Conservation (phyloP, 2,888 invertebrate genomes). For the Myopa tessellatipennis region DNA sequence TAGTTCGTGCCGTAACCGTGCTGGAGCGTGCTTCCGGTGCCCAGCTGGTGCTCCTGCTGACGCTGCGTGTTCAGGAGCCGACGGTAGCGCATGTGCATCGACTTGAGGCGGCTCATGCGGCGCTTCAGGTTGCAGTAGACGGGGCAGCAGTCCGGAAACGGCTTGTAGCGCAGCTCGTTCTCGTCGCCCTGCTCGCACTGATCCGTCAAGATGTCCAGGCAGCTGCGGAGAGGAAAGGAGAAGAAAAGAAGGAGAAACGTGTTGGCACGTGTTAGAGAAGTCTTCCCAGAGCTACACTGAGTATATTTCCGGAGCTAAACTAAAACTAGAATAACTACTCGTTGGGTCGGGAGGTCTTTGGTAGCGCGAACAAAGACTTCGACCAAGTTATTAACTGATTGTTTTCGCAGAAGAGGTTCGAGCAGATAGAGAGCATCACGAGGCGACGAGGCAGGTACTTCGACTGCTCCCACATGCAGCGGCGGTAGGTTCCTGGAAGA, state of each 20-base stretch:
- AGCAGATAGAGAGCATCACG: constrained; percentile 63
- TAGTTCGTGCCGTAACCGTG: constrained; percentile 43
- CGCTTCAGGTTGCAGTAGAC: constrained; percentile 66
- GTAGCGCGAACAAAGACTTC: constrained; percentile 68
- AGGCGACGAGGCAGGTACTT: constrained; percentile 64
- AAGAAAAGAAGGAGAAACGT: neutral
- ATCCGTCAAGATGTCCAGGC: constrained; percentile 64
- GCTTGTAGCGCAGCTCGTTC: constrained; percentile 66
- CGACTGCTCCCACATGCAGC: constrained; percentile 67
- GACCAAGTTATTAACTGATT: constrained; percentile 64
- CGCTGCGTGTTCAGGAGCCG: constrained; percentile 60
- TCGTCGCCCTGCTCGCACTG: constrained; percentile 66
- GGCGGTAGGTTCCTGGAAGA: constrained; percentile 62
- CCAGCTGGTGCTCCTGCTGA: constrained; percentile 43
- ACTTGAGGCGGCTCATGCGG: constrained; percentile 63
- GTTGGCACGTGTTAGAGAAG: neutral
- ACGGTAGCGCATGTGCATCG: constrained; percentile 64
- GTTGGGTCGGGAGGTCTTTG: constrained; percentile 66
- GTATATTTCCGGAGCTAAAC: constrained; percentile 14
- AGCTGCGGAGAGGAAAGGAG: constrained; percentile 51
- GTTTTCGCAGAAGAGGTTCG: constrained; percentile 66
- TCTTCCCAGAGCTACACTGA: neutral
- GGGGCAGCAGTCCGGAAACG: constrained; percentile 65
- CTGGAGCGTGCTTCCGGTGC: constrained; percentile 51
- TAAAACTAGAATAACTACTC: constrained; percentile 61